Base-by-base conservation (phyloP, 2,888 invertebrate genomes). In the Limnephilus lunatus region DNA sequence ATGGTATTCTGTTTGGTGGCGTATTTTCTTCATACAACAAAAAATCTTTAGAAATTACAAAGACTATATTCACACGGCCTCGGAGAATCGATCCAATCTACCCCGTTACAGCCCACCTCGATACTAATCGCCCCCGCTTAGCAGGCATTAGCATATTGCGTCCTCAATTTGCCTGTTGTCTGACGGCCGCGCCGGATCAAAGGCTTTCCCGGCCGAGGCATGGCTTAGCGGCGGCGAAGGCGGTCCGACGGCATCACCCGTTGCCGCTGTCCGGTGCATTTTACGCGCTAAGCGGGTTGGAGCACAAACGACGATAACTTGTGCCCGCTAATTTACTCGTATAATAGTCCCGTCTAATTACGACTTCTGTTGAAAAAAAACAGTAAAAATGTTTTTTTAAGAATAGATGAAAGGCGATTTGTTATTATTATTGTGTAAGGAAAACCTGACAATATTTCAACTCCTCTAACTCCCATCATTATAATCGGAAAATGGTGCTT, bases 131-230 rank as follows among this genome's bases (percentile, higher is more conserved):
- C 85, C 89, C 89, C 89, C 85, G 91, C 86, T 90, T 90, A 83
- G 83, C 9, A 81, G 44, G 91, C 39, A 92, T 92, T 92, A 92
- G 91, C 91, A 91, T 92, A 25, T 68, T 25, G 91, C 89, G 91
- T 92, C 92, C 91, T 91, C 92, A 92, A 92, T 92, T 92, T 92
- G 92, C 92, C 53, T 92, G 92, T 92, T 92, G 91, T 91, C 92
- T 91, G 88, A 92, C 89, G 91, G 80, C 91, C 88, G 14, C 89
- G 91, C 85, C 32, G 89, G 92, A 92, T 92, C 91, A 89, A 85
- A 81, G 91, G 92, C 89, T 92, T 87, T 92, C 85, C 85, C 68
- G 80, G 87, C 86, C 82, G 91, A 85, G 92, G 88, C 85, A 86
- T 3, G 92, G 88, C 89, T 39, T 32, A 87, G 87, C 68, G 53